These are phyloP conservation scores for Syngnathus rostellatus DNA, from an alignment of 2,797 vertebrate species.

Conservation along the genomic window DNA sequence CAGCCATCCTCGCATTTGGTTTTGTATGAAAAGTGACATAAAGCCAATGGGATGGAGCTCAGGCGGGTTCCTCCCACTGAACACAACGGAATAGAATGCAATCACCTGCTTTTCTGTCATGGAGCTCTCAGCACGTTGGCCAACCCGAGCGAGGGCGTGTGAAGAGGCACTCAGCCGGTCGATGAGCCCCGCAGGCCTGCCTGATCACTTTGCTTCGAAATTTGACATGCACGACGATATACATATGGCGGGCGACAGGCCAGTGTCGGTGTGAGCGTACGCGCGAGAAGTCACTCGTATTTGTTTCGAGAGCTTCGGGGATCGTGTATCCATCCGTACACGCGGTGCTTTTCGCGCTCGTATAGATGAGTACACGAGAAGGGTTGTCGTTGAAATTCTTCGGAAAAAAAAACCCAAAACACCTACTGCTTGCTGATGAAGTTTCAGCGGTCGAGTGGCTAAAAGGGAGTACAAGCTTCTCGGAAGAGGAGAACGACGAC, in stretches of 20 bases:
- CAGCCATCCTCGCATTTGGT: slow-evolving; percentile 28
- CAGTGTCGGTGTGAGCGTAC: not conserved
- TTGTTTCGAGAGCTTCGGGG: slow-evolving; percentile 1
- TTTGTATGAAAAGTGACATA: slow-evolving; percentile 36
- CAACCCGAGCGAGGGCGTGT: slow-evolving; percentile 45
- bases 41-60: slow-evolving; percentile 46
- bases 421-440: slow-evolving; percentile 20
- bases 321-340: not conserved
- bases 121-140: slow-evolving; percentile 67
- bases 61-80: slow-evolving; percentile 42
- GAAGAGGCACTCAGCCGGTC: slow-evolving; percentile 49
- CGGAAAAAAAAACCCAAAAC: slow-evolving; percentile 4
- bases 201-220: slow-evolving; percentile 44
- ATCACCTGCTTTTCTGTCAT: slow-evolving; percentile 64
- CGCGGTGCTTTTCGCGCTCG: not conserved
- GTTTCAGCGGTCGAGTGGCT: slow-evolving; percentile 16
- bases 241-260: slow-evolving; percentile 10
- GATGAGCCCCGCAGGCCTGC: slow-evolving; percentile 46
- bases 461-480: slow-evolving; percentile 40
- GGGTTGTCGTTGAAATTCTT: slow-evolving; percentile 18
- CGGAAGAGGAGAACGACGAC: slow-evolving; percentile 19
- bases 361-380: not conserved
- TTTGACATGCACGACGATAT: slow-evolving; percentile 16
- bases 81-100: slow-evolving; percentile 52
- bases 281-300: not conserved